phyloP scores from a whole-genome alignment of 2,113 vertebrate genomes.

The Hyperopisus bebe region DNA sequence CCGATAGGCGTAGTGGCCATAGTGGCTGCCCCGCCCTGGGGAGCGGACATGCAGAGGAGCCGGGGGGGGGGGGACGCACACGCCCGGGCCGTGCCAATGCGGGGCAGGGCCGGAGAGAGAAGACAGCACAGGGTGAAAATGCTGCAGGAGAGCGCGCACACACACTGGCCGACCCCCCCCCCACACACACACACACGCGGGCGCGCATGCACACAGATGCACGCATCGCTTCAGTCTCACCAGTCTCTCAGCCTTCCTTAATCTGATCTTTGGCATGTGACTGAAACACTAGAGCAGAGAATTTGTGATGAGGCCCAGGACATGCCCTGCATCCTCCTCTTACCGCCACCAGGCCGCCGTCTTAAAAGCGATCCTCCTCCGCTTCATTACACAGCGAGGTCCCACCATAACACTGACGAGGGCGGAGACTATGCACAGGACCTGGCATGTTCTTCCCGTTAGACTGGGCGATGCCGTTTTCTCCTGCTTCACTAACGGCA shows the following conservation, averaged over 20 bases:
- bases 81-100: constrained; percentile 63
- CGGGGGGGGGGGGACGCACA: constrained; percentile 67
- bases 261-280: background rate
- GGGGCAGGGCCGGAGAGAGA: constrained; percentile 60
- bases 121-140: constrained; percentile 78
- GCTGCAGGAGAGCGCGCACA: constrained; percentile 38
- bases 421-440: background rate
- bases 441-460: background rate
- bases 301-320: background rate
- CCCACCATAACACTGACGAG: background rate
- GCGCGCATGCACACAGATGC: background rate
- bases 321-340: background rate
- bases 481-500: background rate
- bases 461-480: background rate
- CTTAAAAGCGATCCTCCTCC: background rate
- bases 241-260: background rate
- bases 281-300: background rate
- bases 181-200: background rate
- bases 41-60: constrained; percentile 78
- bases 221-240: constrained; percentile 37
- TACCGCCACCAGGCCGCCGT: background rate
- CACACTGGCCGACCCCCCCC: background rate
- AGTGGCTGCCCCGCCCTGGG: constrained; percentile 94
- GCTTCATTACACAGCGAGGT: background rate
- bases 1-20: constrained; percentile 91